Percentiles rank a stretch among this genome's conserved stretches.
Evolutionary conservation across 2,113 vertebrate species (phyloP).

Genomic region (Mustela nigripes): DNA sequence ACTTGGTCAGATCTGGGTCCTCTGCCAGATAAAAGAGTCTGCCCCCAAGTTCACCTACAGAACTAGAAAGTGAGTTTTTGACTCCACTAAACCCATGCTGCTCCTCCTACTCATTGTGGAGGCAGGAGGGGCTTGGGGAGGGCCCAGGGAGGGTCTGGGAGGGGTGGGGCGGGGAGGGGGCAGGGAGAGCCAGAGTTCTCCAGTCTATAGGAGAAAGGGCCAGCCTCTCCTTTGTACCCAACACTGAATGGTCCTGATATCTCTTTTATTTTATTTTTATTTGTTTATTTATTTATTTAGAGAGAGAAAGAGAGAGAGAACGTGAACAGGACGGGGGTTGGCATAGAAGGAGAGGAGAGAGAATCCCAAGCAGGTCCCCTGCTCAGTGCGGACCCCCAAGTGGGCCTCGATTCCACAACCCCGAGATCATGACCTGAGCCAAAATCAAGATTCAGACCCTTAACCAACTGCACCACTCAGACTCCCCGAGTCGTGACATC

Average conservation of each 20-base stretch:
- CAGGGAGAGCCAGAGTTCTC: not conserved
- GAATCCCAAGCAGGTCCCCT: not conserved
- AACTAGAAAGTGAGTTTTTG: not conserved
- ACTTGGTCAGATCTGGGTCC: not conserved
- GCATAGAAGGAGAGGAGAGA: not conserved
- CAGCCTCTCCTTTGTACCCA: not conserved
- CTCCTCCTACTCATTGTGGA: not conserved
- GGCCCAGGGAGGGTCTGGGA: not conserved
- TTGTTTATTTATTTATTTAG: not conserved
- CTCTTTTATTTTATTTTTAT: not conserved
- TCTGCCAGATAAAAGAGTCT: not conserved
- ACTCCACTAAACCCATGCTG: not conserved
- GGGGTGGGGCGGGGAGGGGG: not conserved
- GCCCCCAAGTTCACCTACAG: not conserved
- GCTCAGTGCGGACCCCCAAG: not conserved
- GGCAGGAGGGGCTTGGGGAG: not conserved
- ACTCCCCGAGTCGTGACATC: not conserved
- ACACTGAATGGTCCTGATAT: not conserved
- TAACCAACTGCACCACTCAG: not conserved
- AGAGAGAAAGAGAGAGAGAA: not conserved
- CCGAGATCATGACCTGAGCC: not conserved
- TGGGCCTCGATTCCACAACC: not conserved
- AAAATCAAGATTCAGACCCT: not conserved
- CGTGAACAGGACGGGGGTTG: not conserved
- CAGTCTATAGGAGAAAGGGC: rapidly evolving